Base-by-base conservation (phyloP, 2,888 invertebrate species). In the Sthenelais limicola region DNA sequence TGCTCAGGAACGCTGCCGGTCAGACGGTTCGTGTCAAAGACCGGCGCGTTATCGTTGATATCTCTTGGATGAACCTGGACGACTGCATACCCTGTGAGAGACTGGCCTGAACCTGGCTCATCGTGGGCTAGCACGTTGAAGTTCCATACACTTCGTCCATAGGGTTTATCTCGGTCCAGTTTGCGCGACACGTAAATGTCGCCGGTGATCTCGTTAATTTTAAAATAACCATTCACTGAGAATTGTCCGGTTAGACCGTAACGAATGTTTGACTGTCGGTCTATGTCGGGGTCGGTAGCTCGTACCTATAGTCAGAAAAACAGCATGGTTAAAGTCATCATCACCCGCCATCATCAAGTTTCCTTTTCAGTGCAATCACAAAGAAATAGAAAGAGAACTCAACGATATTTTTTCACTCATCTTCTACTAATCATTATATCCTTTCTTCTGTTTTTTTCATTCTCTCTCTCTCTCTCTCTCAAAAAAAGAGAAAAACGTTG, bases 181-280 rank as follows among this genome's bases (percentile, higher is more conserved):
- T 96, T 95, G 80, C 97, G 97, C 74, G 97, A 97, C 82, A 98
- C 97, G 90, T 96, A 97, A 89, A 98, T 97, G 88, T 97, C 97
- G 83, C 98, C 98, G 80, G 97, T 97, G 94, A 96, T 96, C 90
- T 96, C 69, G 54, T 80, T 74, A 30, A 80, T 77, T 28, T 68
- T 68, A 69, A 80, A 80, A 15, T 76, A 77, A 2, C 75, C 75
- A 54, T 80, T 78, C 5, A 71, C 71, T 3, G 74, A 75, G 54
- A 80, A 80, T 71, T 80, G 78, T 9, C 80, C 80, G 15, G 79
- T 78, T 49, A 80, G 68, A 7, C 74, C 70, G 89, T 97, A 98
- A 43, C 96, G 96, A 87, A 98, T 97, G 88, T 95, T 94, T 88
- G 96, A 96, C 72, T 94, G 94, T 79, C 97, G 92, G 88, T 97